phyloP scores from a whole-genome alignment of 1,140 invertebrate species.

The Papilio polyxenes region DNA sequence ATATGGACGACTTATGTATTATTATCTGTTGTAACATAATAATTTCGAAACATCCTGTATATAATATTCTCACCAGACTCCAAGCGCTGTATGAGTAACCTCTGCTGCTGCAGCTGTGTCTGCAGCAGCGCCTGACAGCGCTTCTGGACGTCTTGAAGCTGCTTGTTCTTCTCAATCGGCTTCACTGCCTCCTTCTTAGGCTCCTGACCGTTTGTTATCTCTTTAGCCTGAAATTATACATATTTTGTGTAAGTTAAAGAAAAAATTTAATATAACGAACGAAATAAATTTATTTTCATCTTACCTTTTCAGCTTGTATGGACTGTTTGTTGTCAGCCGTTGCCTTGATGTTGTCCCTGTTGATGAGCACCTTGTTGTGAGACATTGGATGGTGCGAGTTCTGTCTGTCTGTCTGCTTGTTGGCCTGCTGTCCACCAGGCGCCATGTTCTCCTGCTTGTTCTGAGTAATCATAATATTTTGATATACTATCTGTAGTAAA shows the following conservation, averaged over 20 bases:
- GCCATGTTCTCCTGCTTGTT: constrained; percentile 83
- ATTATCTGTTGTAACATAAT: neutral
- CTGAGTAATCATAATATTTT: constrained; percentile 48
- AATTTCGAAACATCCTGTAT: constrained; percentile 31
- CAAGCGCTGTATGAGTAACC: constrained; percentile 86
- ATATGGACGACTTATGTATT: too few species aligned
- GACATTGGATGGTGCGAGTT: constrained; percentile 66
- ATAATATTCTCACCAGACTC: constrained; percentile 82
- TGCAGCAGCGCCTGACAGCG: constrained; percentile 89
- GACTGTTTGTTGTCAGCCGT: constrained; percentile 63
- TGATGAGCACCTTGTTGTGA: constrained; percentile 80
- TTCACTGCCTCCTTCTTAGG: constrained; percentile 75
- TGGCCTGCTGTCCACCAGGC: constrained; percentile 71
- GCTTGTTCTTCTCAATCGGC: constrained; percentile 85
- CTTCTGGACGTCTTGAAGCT: constrained; percentile 87
- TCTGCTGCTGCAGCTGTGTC: constrained; percentile 90
- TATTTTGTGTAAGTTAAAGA: neutral
- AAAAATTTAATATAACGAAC: neutral
- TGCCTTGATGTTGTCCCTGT: constrained; percentile 74
- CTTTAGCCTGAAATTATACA: constrained; percentile 42
- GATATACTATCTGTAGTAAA: too few species aligned
- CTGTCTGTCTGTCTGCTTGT: constrained; percentile 56
- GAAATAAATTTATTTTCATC: neutral
- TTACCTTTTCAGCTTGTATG: constrained; percentile 51
- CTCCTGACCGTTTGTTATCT: constrained; percentile 53